Base-by-base conservation (phyloP, 2,888 invertebrate species). In the Heliothis peltigera region DNA sequence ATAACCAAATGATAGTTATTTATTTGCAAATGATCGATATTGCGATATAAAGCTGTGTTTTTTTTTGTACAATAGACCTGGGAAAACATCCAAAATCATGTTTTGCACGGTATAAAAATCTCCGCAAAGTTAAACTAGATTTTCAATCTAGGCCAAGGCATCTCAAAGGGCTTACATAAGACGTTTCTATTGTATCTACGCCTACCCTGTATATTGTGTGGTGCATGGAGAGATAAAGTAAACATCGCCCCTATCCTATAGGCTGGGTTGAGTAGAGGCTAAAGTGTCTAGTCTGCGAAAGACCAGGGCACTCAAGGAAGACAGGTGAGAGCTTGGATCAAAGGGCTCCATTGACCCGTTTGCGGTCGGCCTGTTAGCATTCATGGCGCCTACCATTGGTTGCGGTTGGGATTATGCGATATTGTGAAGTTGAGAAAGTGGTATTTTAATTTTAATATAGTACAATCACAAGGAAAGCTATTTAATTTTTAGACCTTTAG, bases 301-400 rank as follows among this genome's bases (percentile, higher is more conserved):
- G 90, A 89, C 88, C 88, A 86, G 88, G 71, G 85, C 85, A 81
- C 91, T 90, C 82, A 81, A 87, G 84, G 84, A 77, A 88, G 89
- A 87, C 89, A 92, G 92, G 92, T 91, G 87, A 90, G 90, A 80
- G 90, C 83, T 82, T 85, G 86, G 90, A 92, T 94, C 93, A 94
- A 94, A 94, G 92, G 86, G 89, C 89, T 86, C 86, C 89, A 92
- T 93, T 93, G 93, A 94, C 92, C 93, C 88, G 87, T 84, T 92
- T 92, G 89, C 84, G 85, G 87, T 77, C 67, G 82, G 81, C 72
- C 79, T 84, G 87, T 87, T 90, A 84, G 84, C 84, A 81, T 88
- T 88, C 77, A 76, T 74, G 70, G 75, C 79, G 57, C 70, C 77
- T 89, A 89, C 89, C 70, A 86, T 44, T 46, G 71, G 80, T 73